These are phyloP conservation scores for Rutilus rutilus DNA, from an alignment of 2,113 vertebrate species.

Conservation along the genomic window DNA sequence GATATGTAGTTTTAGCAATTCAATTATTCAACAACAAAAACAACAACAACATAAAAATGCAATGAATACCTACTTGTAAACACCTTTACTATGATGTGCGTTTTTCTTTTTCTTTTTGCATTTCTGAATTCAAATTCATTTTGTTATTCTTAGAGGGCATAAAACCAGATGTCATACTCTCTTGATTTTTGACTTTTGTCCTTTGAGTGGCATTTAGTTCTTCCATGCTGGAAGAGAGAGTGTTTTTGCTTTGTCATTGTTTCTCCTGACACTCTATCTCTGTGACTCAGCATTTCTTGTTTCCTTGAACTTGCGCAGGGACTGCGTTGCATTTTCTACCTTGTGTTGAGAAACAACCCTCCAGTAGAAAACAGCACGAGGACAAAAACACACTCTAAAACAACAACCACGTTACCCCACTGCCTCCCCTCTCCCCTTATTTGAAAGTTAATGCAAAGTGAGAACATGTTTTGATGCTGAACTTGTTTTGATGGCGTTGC, in stretches of 20 bases:
- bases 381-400: neutral
- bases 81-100: neutral
- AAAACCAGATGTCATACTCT: neutral
- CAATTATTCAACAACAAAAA: neutral
- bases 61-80: neutral
- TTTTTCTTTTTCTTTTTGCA: neutral
- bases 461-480: constrained; percentile 42
- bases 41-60: neutral
- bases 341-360: constrained; percentile 2
- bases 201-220: neutral
- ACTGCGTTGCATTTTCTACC: neutral
- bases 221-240: constrained; percentile 26
- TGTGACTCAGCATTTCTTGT: constrained; percentile 48
- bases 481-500: constrained; percentile 3
- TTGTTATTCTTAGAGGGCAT: neutral
- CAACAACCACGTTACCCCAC: neutral
- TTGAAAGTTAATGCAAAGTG: constrained; percentile 7
- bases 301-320: neutral
- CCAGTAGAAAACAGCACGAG: neutral
- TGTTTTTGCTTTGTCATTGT: constrained; percentile 42
- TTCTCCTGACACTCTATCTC: constrained; percentile 35
- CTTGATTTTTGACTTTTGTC: neutral
- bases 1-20: neutral
- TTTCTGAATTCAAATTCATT: too few species aligned
- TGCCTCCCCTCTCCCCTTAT: neutral